Base-by-base conservation (phyloP, 2,113 vertebrate species). In the Scalopus aquaticus region DNA sequence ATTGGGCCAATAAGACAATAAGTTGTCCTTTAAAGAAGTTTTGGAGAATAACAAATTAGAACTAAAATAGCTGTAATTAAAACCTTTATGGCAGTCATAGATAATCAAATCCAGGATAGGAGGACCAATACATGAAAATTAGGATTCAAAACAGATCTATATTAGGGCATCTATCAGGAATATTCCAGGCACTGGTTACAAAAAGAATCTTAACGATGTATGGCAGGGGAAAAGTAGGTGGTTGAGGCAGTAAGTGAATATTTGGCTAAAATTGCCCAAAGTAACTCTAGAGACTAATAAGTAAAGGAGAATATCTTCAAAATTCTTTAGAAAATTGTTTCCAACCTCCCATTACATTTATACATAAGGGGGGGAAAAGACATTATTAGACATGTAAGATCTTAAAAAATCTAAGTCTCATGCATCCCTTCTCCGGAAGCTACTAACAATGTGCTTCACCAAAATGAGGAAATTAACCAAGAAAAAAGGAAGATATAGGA, bases 381-480 rank as follows among this genome's bases (percentile, higher is more conserved):
- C 24, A 81, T 67, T 64, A 88, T 94, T 76, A 90, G 65, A 62
- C 3, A n/a, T n/a, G n/a, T 26, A 93, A 95, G 22, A 0, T 85
- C 39, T 94, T 81, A 60, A 90, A 94, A 81, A 92, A 32, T 60
- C 17, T 73, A 58, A 42, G 28, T 84, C 37, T n/a, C 22, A 17
- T 26, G 46, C 19, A 74, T 76, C 35, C 44, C 67, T 93, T 94
- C 76, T 94, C 87, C 94, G 78, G 83, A 94, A 95, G 56, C 72
- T 80, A 56, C 62, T 73, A 42, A 95, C 73, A 44, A 95, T 60
- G 35, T 80, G n/a, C 44, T 94, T 69, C 77, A 58, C 70, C 37
- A 74, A 96, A 97, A 96, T 90, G 58, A 96, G 86, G 77, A 90
- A 96, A 90, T 46, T 96, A 93, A 73, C 42, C 64, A 37, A 84